phyloP scores from a whole-genome alignment of 2,797 vertebrate species.

The Antrozous pallidus region DNA sequence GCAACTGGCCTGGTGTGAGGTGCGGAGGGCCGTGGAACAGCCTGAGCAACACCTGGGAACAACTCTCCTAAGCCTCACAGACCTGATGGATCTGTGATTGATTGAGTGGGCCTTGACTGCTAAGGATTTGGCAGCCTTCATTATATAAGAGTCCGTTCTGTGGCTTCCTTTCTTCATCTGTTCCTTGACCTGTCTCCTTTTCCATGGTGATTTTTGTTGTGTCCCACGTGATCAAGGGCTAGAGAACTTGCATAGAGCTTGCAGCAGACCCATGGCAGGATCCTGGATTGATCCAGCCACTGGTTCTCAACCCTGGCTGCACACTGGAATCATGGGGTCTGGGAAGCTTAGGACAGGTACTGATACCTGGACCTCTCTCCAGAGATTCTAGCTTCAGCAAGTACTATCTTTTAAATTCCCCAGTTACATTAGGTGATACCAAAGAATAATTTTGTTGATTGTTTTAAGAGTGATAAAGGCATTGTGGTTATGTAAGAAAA shows the following conservation, averaged over 20 bases:
- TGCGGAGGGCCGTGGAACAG: neutral
- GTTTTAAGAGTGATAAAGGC: conserved; percentile 28
- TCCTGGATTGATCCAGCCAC: neutral
- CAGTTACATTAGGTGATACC: conserved; percentile 29
- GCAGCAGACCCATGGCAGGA: neutral
- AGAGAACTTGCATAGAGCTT: neutral
- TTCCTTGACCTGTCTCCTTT: neutral
- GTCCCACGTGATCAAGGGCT: neutral
- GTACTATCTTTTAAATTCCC: neutral
- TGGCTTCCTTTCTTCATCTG: conserved; percentile 13
- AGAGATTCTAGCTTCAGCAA: neutral
- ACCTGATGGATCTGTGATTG: neutral
- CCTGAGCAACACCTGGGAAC: neutral
- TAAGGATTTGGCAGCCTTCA: neutral
- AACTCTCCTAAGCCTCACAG: neutral
- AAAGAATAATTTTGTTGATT: conserved; percentile 29
- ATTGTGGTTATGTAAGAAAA: conserved; percentile 55
- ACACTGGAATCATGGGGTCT: neutral
- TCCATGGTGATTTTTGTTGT: neutral
- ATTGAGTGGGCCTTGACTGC: neutral
- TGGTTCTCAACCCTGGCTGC: neutral
- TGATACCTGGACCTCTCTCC: neutral
- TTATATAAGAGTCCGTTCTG: neutral
- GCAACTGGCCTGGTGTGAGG: neutral
- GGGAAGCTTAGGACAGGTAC: neutral